Percentiles rank a stretch among this genome's conserved stretches.
Conservation (phyloP, 2,888 invertebrate species). For the Xanthia icteritia region DNA sequence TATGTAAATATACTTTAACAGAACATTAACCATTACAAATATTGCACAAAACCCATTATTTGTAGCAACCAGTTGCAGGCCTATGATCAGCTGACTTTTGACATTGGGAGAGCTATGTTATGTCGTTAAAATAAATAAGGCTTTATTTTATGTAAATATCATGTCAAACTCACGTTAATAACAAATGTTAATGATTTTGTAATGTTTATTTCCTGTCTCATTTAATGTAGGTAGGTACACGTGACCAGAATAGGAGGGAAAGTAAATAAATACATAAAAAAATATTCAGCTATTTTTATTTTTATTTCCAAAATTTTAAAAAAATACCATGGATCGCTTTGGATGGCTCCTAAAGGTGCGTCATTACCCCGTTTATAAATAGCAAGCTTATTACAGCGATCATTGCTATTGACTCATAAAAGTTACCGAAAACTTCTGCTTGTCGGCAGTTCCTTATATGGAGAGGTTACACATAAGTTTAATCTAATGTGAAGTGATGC, state of each 20-base stretch:
- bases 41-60: conserved; percentile 43
- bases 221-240: neutral
- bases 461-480: conserved; percentile 19
- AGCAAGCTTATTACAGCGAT: neutral
- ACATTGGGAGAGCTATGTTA: conserved; percentile 18
- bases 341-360: neutral
- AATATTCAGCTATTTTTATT: no score
- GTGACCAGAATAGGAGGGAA: neutral
- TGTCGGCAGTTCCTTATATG: neutral
- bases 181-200: neutral
- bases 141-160: conserved; percentile 28
- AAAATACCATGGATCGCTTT: neutral
- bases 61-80: conserved; percentile 20
- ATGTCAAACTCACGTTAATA: neutral
- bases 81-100: conserved; percentile 29
- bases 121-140: conserved; percentile 14
- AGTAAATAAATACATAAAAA: no score
- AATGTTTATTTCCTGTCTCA: conserved; percentile 13
- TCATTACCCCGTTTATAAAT: neutral
- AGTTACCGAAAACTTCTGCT: neutral
- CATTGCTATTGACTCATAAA: neutral
- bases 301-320: neutral
- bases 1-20: conserved; percentile 31
- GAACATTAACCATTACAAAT: conserved; percentile 37
- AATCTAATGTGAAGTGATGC: conserved; percentile 4